Evolutionary conservation across 2,113 vertebrate genomes (phyloP), one percentile per base, ranked within the genome.

Genomic region (Chaetodon trifascialis): DNA sequence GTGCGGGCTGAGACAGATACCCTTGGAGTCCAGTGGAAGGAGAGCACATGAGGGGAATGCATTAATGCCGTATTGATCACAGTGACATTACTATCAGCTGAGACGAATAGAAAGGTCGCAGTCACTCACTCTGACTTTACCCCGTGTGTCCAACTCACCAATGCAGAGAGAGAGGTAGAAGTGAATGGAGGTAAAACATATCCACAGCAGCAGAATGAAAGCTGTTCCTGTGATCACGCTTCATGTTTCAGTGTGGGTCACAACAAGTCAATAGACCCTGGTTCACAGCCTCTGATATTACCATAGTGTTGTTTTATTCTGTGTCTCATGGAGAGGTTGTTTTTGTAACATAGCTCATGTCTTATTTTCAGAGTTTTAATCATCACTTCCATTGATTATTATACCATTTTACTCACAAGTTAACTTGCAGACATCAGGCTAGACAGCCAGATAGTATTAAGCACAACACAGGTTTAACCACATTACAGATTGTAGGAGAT

Each of bases 81-180:
- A 11, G 76, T 79, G 80, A 86, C 89, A 79, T 64, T 73, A 79
- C 87, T 64, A 90, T 92, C 91, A 86, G 88, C 86, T 79, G 82
- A 87, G 79, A 73, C 10, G 14, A 73, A 34, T 44, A 52, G 67
- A 76, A 76, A 77, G 78, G 74, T 84, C 11, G 44, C 62, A 65
- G 52, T 58, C 76, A 23, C 59, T 79, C 76, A 59, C 65, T 73
- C 38, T 11, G 38, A 76, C 54, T 85, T 80, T 52, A 63, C 63
- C 25, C 12, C 2, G n/a, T 40, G 47, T 34, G 55, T 54, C 63
- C 56, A 60, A 71, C 67, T 54, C 38, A 14, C 21, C 11, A 6
- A 49, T 30, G 19, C 12, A n/a, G n/a, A 40, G 42, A 47, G 16
- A 49, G 47, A 49, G 15, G n/a, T n/a, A 49, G 5, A 25, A n/a